Conservation (phyloP, 2,113 vertebrate genomes). For the Oreochromis spilurus region DNA sequence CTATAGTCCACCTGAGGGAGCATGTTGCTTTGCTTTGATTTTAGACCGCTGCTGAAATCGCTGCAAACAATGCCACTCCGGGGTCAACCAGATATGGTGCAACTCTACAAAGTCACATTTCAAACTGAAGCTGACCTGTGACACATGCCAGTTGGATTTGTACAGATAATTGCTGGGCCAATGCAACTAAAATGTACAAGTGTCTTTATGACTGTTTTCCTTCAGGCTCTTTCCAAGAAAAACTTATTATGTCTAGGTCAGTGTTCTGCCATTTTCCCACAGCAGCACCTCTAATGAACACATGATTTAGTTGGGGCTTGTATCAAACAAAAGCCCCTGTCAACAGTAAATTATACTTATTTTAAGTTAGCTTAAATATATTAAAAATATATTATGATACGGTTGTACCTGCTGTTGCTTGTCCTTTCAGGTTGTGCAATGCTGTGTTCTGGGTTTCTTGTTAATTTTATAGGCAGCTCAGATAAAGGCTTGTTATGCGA, state of each 20-base stretch:
- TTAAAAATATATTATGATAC: not conserved
- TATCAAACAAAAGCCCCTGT: not conserved
- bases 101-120: not conserved
- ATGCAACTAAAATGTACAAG: not conserved
- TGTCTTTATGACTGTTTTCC: not conserved
- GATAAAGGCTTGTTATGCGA: not conserved
- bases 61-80: not conserved
- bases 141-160: not conserved
- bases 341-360: not conserved
- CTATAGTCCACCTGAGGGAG: not conserved
- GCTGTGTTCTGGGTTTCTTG: not conserved
- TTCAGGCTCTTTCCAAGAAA: not conserved
- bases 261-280: not conserved
- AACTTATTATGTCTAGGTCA: not conserved
- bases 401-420: not conserved
- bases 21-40: not conserved
- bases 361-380: not conserved
- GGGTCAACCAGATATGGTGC: not conserved
- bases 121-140: not conserved
- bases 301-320: not conserved
- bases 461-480: not conserved
- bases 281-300: not conserved
- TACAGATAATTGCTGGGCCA: rapidly evolving
- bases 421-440: not conserved
- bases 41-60: not conserved